Conservation (phyloP, 2,888 invertebrate species). For the Hemaris fuciformis region DNA sequence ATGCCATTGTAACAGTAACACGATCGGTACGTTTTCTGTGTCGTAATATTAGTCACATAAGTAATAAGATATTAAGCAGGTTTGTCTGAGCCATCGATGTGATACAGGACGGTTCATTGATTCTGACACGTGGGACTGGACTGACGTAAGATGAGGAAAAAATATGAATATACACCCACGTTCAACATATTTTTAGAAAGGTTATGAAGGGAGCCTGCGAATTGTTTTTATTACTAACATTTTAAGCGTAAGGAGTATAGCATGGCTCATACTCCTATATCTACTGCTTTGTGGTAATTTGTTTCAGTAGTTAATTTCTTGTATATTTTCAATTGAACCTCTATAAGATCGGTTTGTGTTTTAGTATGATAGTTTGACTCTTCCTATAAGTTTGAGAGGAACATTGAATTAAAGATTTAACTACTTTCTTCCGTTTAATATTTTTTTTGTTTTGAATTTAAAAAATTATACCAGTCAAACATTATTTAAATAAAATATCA, state of each 20-base stretch:
- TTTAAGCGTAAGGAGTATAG: background rate
- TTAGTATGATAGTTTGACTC: too few relatives aligned
- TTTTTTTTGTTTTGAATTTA: too few relatives aligned
- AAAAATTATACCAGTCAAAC: too few relatives aligned
- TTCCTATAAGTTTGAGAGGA: too few relatives aligned
- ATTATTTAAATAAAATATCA: too few relatives aligned
- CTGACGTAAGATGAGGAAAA: conserved; percentile 5
- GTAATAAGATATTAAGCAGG: background rate
- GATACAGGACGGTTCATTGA: conserved; percentile 6
- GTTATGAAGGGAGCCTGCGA: background rate
- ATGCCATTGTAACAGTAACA: background rate
- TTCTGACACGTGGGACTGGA: background rate
- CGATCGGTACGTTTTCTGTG: background rate
- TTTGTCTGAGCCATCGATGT: conserved; percentile 5
- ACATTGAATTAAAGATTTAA: too few relatives aligned
- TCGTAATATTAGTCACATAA: conserved; percentile 3
- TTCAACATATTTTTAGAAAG: background rate
- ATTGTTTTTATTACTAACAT: background rate
- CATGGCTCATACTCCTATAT: too few relatives aligned
- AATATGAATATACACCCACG: background rate
- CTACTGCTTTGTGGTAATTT: too few relatives aligned
- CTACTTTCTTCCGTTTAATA: too few relatives aligned
- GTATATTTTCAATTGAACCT: too few relatives aligned
- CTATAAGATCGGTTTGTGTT: too few relatives aligned
- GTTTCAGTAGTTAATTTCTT: too few relatives aligned